phyloP scores from a whole-genome alignment of 2,113 vertebrate genomes.

The Mobula birostris region DNA sequence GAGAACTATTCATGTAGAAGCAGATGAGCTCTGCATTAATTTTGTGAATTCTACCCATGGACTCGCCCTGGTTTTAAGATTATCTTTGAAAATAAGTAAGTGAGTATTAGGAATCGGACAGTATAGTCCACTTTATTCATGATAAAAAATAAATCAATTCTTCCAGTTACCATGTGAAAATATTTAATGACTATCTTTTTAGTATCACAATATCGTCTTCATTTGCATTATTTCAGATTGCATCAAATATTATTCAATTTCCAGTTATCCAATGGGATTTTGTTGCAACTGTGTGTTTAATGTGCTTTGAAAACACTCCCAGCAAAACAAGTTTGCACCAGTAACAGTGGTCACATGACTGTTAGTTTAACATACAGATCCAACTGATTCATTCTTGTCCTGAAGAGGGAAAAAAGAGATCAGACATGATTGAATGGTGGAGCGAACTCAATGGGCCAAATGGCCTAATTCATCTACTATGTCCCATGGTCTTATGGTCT shows the following conservation, averaged over 20 bases:
- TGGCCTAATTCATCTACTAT: too few relatives aligned
- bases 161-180: not conserved
- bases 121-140: not conserved
- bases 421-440: too few relatives aligned
- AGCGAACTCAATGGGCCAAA: too few relatives aligned
- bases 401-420: not conserved
- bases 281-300: not conserved
- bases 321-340: not conserved
- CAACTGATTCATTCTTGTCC: not conserved
- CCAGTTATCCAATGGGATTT: not conserved
- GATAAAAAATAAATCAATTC: not conserved
- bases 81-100: slow-evolving; percentile 3
- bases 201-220: not conserved
- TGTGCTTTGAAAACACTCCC: not conserved
- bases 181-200: not conserved
- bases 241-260: not conserved
- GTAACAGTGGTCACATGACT: not conserved
- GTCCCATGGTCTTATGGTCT: too few relatives aligned
- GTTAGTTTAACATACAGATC: not conserved
- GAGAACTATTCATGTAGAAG: not conserved
- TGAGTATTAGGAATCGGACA: not conserved
- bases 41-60: not conserved
- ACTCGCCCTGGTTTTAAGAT: not conserved
- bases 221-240: slow-evolving; percentile 5
- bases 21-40: slow-evolving; percentile 1